Evolutionary conservation across 2,888 invertebrate species (phyloP), one percentile per base, ranked within the genome.

Genomic region (Eupithecia vulgata): DNA sequence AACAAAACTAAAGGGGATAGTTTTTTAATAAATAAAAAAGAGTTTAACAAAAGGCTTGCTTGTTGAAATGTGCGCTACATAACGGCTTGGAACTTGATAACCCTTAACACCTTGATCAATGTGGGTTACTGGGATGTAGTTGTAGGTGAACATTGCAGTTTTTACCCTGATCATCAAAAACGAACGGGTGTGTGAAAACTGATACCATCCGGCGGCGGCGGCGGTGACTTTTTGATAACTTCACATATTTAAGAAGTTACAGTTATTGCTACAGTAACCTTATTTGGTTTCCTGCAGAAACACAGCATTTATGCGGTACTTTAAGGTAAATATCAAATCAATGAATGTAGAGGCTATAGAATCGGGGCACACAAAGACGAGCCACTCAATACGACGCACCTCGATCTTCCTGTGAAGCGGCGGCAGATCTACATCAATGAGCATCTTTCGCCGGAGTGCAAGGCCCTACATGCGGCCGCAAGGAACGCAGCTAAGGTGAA

Each of bases 41-140:
- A 87, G 85, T 87, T 88, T 79, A 77, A 87, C 89, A 91, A 92
- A 84, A 86, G 85, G 87, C 81, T 84, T 88, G 85, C 82, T 84
- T 85, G 84, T 85, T 84, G 81, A 83, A 86, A 83, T 85, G 84
- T 83, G 85, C 83, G 81, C 81, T 74, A 79, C 74, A 80, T 92
- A 93, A 92, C 93, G 93, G 88, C 87, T 79, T 90, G 94, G 89
- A 94, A 94, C 88, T 84, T 87, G 93, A 94, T 93, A 89, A 90
- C 89, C 83, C 86, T 80, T 87, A 90, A 92, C 94, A 94, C 94
- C 94, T 94, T 94, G 91, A 90, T 90, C 87, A 90, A 94, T 93
- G 89, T 94, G 94, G 94, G 94, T 94, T 93, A 94, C 86, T 90
- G 85, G 91, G 86, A 88, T 88, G 85, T 83, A 37, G 62, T 10